Percentiles rank a stretch among this genome's conserved stretches.
Evolutionary conservation across 2,888 invertebrate species (phyloP).

Genomic region (Ferrisia virgata): DNA sequence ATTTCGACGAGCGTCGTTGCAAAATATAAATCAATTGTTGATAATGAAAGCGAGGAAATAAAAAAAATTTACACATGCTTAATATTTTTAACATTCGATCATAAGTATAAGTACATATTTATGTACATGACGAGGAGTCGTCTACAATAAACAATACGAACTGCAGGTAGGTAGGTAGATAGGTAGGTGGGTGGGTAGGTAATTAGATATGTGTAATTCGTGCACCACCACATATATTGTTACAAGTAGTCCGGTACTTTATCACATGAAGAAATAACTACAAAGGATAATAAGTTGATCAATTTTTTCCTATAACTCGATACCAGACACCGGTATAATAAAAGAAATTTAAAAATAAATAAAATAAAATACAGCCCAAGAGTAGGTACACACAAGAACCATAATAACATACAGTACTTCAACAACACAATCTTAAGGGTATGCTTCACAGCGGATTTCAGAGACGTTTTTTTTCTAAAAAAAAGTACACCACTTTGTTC

Average conservation of each 20-base stretch:
- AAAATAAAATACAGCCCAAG: neutral
- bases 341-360: too few relatives aligned
- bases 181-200: too few relatives aligned
- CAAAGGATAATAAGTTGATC: neutral
- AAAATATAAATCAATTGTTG: too few relatives aligned
- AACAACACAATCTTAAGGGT: slow-evolving; percentile 1
- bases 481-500: too few relatives aligned
- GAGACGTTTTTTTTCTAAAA: too few relatives aligned
- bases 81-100: neutral
- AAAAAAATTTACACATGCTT: too few relatives aligned
- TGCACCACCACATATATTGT: neutral
- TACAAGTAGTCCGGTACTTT: neutral
- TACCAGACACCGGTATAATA: neutral
- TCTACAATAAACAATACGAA: too few relatives aligned
- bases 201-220: neutral
- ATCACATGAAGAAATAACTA: slow-evolving; percentile 9
- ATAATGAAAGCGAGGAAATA: too few relatives aligned
- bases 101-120: neutral
- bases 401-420: too few relatives aligned
- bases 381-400: slow-evolving; percentile 9
- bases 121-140: neutral
- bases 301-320: neutral
- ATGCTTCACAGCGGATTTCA: too few relatives aligned
- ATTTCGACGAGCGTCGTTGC: too few relatives aligned
- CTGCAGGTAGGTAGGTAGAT: too few relatives aligned